A percentile compares a stretch with the other conserved stretches of the same genome.
phyloP scores from a whole-genome alignment of 2,797 vertebrate genomes.

The Hydrocynus forskahlii region DNA sequence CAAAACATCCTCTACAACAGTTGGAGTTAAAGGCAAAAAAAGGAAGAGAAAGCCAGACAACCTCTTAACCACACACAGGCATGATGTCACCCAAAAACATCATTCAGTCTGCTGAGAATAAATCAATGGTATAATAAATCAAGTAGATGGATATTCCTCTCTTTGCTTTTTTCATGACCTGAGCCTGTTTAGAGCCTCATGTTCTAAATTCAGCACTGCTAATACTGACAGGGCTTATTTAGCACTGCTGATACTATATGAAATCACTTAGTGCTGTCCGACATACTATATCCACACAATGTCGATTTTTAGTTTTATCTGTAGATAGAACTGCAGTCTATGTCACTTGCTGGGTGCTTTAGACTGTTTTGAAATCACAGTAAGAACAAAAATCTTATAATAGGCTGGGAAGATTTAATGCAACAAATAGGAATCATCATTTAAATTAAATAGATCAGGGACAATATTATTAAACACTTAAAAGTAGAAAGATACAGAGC shows the following conservation, averaged over 20 bases:
- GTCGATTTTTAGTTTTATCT: background rate
- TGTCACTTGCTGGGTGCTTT: background rate
- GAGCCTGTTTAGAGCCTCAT: conserved; percentile 21
- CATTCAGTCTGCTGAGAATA: conserved; percentile 50
- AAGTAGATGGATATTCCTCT: conserved; percentile 43
- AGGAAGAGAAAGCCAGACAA: conserved; percentile 44
- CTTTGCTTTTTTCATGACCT: conserved; percentile 11
- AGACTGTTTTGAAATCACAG: background rate
- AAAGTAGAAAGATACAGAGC: too few species aligned
- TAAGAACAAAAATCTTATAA: background rate
- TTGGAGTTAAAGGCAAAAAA: conserved; percentile 33
- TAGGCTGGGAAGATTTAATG: too few species aligned
- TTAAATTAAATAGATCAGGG: too few species aligned
- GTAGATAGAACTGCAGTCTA: background rate
- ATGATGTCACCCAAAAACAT: conserved; percentile 50
- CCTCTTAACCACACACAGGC: conserved; percentile 40
- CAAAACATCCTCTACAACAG: conserved; percentile 35
- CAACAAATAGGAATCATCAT: too few species aligned
- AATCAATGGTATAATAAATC: conserved; percentile 46
- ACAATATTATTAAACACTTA: too few species aligned
- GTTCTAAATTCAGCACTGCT: conserved; percentile 11
- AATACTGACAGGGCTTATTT: conserved; percentile 5
- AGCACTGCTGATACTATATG: conserved; percentile 9
- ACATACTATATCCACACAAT: background rate
- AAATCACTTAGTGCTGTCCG: conserved; percentile 21